phyloP scores from a whole-genome alignment of 2,797 vertebrate species.

The Hylomyscus alleni region DNA sequence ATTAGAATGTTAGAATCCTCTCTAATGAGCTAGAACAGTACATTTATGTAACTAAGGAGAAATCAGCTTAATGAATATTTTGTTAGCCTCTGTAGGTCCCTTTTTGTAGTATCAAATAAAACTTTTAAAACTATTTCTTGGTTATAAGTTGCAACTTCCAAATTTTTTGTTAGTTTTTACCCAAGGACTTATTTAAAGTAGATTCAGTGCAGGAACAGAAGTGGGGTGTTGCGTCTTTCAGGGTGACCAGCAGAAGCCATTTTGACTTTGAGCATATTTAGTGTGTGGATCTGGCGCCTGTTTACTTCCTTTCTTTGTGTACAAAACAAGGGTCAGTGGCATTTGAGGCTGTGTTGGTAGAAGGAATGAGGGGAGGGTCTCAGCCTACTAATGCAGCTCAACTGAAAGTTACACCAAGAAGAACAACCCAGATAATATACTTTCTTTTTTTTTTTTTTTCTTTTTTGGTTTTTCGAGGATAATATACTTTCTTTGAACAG shows the following conservation, averaged over 20 bases:
- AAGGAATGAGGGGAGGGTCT: neutral
- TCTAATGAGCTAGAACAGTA: neutral
- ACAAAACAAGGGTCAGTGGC: neutral
- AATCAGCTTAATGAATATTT: neutral
- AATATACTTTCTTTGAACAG: neutral
- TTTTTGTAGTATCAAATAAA: conserved; percentile 44
- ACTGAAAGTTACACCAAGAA: neutral
- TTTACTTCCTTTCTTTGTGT: neutral
- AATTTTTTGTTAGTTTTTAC: conserved; percentile 32
- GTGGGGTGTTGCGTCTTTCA: conserved; percentile 4
- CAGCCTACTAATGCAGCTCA: neutral
- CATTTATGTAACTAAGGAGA: neutral
- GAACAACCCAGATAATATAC: rapidly evolving
- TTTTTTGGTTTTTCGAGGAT: too few relatives aligned
- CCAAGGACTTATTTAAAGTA: neutral
- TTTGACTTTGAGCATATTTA: neutral
- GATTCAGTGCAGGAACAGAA: conserved; percentile 18
- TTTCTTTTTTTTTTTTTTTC: too few relatives aligned
- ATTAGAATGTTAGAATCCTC: conserved; percentile 3
- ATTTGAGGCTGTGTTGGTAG: neutral
- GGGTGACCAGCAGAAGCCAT: neutral
- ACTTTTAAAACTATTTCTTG: conserved; percentile 6
- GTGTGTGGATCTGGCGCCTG: neutral
- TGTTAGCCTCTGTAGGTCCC: neutral
- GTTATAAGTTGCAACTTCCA: conserved; percentile 13